Conservation (phyloP, 2,888 invertebrate species). For the Seira sanloemensis region DNA sequence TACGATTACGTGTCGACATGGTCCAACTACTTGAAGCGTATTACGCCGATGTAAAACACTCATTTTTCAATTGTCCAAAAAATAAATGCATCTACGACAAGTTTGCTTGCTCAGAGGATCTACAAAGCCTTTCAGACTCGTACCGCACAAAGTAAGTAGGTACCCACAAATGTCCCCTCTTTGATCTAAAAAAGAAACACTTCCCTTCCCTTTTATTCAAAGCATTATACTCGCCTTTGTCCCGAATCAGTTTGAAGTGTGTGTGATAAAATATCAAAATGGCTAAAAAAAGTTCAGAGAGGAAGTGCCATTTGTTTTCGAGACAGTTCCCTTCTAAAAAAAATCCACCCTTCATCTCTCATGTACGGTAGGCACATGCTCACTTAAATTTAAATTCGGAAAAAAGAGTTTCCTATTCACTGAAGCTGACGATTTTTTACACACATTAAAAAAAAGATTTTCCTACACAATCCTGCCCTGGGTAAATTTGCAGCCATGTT, state of each 20-base stretch:
- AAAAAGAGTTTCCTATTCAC: not conserved
- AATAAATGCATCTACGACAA: not conserved
- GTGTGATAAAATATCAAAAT: conserved; percentile 15
- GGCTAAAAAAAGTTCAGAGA: not conserved
- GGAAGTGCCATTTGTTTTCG: conserved; percentile 11
- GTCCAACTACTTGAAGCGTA: conserved; percentile 54
- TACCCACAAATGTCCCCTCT: conserved; percentile 20
- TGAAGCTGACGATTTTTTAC: not conserved
- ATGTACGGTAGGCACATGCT: conserved; percentile 5
- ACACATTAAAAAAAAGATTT: not conserved
- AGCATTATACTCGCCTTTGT: conserved; percentile 1
- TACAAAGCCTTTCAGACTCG: conserved; percentile 21
- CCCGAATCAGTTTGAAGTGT: not conserved
- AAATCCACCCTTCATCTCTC: conserved; percentile 17
- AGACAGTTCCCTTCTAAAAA: not conserved
- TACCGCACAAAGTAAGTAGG: too few species aligned
- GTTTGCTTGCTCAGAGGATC: conserved; percentile 24
- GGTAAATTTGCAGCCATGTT: not conserved
- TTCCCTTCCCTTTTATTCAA: not conserved
- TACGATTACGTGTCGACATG: conserved; percentile 71
- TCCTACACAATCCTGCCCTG: too few species aligned
- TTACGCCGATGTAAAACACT: conserved; percentile 30
- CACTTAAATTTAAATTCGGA: not conserved
- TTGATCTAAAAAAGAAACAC: not conserved
- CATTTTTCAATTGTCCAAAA: conserved; percentile 45